Evolutionary conservation across 2,113 vertebrate genomes (phyloP).

Genomic region (Elephas maximus): DNA sequence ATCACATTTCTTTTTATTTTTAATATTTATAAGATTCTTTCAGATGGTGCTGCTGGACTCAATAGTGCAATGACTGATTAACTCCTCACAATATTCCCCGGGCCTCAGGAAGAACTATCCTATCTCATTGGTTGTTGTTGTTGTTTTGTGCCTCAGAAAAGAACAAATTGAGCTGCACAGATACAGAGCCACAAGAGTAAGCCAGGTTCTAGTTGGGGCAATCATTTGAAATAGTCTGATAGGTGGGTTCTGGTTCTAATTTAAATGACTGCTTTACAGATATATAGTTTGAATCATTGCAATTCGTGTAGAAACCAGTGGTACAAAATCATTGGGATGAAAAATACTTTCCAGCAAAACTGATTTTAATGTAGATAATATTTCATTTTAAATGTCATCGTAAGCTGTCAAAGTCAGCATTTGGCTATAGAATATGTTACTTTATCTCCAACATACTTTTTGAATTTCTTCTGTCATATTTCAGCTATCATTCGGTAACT

Average conservation of each 20-base stretch:
- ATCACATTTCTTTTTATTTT: not conserved
- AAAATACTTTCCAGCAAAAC: not conserved
- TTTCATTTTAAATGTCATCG: slow-evolving; percentile 51
- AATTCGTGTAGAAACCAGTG: not conserved
- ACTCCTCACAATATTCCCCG: not conserved
- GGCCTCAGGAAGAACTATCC: no score
- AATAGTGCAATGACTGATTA: not conserved
- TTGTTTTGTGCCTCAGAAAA: not conserved
- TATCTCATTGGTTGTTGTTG: not conserved
- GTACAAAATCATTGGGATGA: not conserved
- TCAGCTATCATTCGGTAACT: not conserved
- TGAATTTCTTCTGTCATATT: not conserved
- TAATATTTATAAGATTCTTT: not conserved
- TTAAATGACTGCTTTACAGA: not conserved
- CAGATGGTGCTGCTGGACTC: not conserved
- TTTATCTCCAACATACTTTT: not conserved
- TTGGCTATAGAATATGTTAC: not conserved
- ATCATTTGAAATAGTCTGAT: not conserved
- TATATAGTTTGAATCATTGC: not conserved
- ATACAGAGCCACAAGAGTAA: not conserved
- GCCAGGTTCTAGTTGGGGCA: not conserved
- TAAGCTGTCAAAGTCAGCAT: not conserved
- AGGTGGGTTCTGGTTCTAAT: not conserved
- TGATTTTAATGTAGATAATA: not conserved
- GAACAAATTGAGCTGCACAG: not conserved